These are phyloP conservation scores for Lithophane socia DNA, from an alignment of 2,888 invertebrate species.

Conservation along the genomic window DNA sequence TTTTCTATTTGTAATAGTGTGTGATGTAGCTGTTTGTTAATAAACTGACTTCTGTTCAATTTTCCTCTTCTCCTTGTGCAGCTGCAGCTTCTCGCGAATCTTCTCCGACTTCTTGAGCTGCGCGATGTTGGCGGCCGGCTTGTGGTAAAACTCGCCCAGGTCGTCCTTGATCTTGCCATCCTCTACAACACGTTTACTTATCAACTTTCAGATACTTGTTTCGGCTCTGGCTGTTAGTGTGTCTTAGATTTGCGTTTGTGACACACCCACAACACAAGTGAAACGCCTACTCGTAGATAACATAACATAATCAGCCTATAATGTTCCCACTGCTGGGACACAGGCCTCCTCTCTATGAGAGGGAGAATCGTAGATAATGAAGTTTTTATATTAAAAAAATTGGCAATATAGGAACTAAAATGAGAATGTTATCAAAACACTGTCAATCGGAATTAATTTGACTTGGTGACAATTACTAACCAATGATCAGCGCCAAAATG, in stretches of 20 bases:
- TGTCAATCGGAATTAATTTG: not conserved
- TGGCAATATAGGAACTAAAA: not conserved
- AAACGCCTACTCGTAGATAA: not conserved
- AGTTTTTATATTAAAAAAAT: not conserved
- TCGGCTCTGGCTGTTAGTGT: not conserved
- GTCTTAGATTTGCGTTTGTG: not conserved
- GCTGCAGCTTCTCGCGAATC: constrained; percentile 94
- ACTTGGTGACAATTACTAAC: too few species aligned
- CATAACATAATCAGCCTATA: too few species aligned
- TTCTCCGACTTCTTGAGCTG: constrained; percentile 95
- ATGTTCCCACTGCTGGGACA: too few species aligned
- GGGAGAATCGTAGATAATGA: not conserved
- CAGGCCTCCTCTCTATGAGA: too few species aligned
- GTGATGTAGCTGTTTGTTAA: not conserved
- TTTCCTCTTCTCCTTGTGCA: constrained; percentile 94
- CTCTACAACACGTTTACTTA: constrained; percentile 68
- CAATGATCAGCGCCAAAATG: not conserved
- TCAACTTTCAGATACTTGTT: not conserved
- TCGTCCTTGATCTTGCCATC: constrained; percentile 90
- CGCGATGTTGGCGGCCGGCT: constrained; percentile 94
- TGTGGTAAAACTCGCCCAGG: constrained; percentile 96
- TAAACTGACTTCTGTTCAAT: constrained; percentile 91
- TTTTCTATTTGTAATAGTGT: not conserved
- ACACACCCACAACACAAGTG: not conserved
- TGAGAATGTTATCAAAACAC: not conserved